Base-by-base conservation (phyloP, 1,140 invertebrate species). In the Rhysida immarginata region DNA sequence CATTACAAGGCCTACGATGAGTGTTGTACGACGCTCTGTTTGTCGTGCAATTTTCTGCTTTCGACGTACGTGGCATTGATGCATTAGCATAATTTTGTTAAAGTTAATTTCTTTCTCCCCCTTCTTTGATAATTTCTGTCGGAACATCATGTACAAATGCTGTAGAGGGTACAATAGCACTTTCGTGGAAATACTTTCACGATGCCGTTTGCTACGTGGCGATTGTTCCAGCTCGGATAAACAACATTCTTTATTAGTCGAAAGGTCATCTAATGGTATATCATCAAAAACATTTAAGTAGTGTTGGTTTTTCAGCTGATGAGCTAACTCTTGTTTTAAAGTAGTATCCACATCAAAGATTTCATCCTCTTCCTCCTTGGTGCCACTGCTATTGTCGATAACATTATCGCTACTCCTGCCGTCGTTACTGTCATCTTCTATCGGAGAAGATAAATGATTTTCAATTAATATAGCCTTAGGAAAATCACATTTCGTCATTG, bases 1-100 rank as follows among this genome's bases (percentile, higher is more conserved):
- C 88, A 99, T 96, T 59, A 99, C 98, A 48, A 99, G 79, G 29
- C 95, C 96, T 48, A 99, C 74, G 58, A 98, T 95, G 2, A 99
- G 74, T 0, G 96, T 99, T 0, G 96, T 96, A 51, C 96, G 77
- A 64, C 97, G 88, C 74, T 99, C 96, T 66, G 96, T 92, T 59
- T 96, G 95, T 57, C 95, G 79, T 0, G 95, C 93, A 60, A 98
- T 78, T 61, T 93, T 78, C 57, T 90, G 77, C 71, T 95, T 95
- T 67, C 96, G 91, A 54, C 88, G 78, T 66, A 96, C 92, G 0
- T 89, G 88, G 66, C 95, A 89, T 54, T 83, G 77, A 0, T 80
- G 81, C 65, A 88, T 89, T 20, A 60, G 63, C 53, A 60, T 59
- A 25, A 63, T 49, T 54, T 67, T 67, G 5, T 70, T 71, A 62